Percentiles rank a stretch among this genome's conserved stretches.
Evolutionary conservation across 2,113 vertebrate genomes (phyloP).

Genomic region (Misgurnus mizolepis): DNA sequence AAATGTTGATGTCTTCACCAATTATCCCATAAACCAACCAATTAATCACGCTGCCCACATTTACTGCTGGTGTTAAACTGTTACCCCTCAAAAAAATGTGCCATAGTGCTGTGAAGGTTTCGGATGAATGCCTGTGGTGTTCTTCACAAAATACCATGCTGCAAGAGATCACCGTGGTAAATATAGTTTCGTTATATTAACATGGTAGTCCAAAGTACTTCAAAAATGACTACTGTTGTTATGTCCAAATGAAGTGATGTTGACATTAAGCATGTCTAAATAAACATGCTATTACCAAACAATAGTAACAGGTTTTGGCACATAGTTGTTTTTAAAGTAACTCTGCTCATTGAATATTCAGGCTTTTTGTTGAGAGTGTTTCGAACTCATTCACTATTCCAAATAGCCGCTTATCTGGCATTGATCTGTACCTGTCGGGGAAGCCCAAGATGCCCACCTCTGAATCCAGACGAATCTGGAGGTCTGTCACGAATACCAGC

Average conservation of each 20-base stretch:
- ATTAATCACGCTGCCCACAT: slow-evolving; percentile 27
- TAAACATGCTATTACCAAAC: too few relatives aligned
- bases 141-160: neutral
- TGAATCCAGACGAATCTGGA: slow-evolving; percentile 41
- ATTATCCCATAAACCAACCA: neutral
- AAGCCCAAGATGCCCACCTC: slow-evolving; percentile 46
- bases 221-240: too few relatives aligned
- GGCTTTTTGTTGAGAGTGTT: neutral
- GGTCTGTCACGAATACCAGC: slow-evolving; percentile 60
- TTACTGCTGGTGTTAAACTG: neutral
- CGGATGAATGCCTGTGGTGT: neutral
- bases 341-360: too few relatives aligned
- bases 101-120: neutral
- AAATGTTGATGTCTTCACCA: slow-evolving; percentile 33
- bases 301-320: too few relatives aligned
- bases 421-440: slow-evolving; percentile 36
- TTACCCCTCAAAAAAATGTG: neutral
- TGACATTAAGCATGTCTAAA: too few relatives aligned
- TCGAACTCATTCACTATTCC: neutral
- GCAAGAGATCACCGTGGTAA: too few relatives aligned
- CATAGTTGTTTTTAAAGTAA: too few relatives aligned
- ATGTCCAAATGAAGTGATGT: too few relatives aligned
- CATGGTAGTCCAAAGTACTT: too few relatives aligned
- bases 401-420: slow-evolving; percentile 44
- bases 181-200: too few relatives aligned